Base-by-base conservation (phyloP, 2,797 vertebrate species). In the Manis pentadactyla region DNA sequence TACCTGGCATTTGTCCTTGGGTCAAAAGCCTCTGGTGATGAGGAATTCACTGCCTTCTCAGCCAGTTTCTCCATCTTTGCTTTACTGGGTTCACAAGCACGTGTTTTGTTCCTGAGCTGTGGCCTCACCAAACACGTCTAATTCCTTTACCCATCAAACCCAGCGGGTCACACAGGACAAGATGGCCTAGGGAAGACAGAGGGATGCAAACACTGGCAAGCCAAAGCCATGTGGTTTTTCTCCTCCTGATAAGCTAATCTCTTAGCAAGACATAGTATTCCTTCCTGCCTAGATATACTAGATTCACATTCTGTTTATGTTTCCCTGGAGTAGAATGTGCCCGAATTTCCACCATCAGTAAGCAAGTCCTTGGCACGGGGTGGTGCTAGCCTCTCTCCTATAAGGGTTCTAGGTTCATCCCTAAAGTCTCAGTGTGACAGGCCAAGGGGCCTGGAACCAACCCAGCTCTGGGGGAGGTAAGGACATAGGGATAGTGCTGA, bases 101-200 rank as follows among this genome's bases (percentile, higher is more conserved):
- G 19, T 0, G 18, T 81, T 63, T 61, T 71, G 49, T 55, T 79
- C 46, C 66, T 66, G 37, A 61, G 73, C 55, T 53, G 42, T 71
- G 83, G 23, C 10, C 31, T 63, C 61, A 9, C 21, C 23, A 10
- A 57, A 6, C 10, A 4, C 2, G 5, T 79, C 74, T 49, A 25
- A 71, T n/a, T 66, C 63, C 42, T 75, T 79, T 61, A n/a, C 0
- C 21, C 75, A 63, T 55, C 42, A 31, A 25, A 64, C 23, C 13
- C 68, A 34, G 42, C 0, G 1, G 31, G 29, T 73, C 68, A 55
- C 8, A 31, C 12, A 6, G 0, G 0, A 23, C 49, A 42, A 23
- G 46, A 23, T 37, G 42, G n/a, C 53, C 19, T 3, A 46, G 66
- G 75, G 42, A 31, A 57, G 37, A 64, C 27, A 7, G 34, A 91